A percentile compares a stretch with the other conserved stretches of the same genome.
phyloP scores from a whole-genome alignment of 2,113 vertebrate genomes.

The Lota lota region DNA sequence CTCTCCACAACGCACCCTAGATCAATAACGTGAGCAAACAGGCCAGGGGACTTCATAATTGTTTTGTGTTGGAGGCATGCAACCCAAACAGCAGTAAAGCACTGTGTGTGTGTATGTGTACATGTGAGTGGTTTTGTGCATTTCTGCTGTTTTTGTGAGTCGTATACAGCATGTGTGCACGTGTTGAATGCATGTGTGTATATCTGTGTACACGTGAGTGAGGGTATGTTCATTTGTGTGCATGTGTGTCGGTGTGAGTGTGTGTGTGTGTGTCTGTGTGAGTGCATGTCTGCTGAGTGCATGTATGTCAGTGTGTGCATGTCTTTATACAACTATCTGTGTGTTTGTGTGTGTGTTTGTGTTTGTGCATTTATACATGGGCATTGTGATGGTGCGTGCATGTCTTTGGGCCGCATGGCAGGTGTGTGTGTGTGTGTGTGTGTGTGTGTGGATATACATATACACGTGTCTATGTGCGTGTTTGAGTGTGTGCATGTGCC shows the following conservation, averaged over 20 bases:
- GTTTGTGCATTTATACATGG: not conserved
- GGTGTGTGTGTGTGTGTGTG: no score
- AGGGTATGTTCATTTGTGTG: not conserved
- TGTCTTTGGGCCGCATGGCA: no score
- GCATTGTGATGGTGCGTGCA: no score
- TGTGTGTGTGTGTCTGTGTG: slow-evolving; percentile 6
- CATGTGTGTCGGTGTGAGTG: slow-evolving; percentile 13
- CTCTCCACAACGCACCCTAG: slow-evolving; percentile 15
- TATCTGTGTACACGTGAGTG: not conserved
- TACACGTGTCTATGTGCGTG: no score
- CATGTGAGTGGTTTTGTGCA: not conserved
- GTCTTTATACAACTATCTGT: not conserved
- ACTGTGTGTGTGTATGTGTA: not conserved
- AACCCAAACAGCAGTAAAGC: not conserved
- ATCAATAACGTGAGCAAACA: slow-evolving; percentile 40
- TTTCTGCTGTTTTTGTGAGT: slow-evolving; percentile 7
- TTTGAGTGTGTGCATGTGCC: not conserved
- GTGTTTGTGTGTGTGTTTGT: slow-evolving; percentile 8
- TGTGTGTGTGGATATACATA: no score
- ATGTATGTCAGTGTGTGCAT: slow-evolving; percentile 9
- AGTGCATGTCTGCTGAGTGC: not conserved
- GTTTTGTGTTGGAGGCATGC: not conserved
- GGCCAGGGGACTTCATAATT: not conserved
- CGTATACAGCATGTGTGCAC: not conserved
- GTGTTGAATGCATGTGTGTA: slow-evolving; percentile 12